Evolutionary conservation across 2,797 vertebrate genomes (phyloP), one percentile per base, ranked within the genome.

Genomic region (Ctenochaetus hawaiiensis): DNA sequence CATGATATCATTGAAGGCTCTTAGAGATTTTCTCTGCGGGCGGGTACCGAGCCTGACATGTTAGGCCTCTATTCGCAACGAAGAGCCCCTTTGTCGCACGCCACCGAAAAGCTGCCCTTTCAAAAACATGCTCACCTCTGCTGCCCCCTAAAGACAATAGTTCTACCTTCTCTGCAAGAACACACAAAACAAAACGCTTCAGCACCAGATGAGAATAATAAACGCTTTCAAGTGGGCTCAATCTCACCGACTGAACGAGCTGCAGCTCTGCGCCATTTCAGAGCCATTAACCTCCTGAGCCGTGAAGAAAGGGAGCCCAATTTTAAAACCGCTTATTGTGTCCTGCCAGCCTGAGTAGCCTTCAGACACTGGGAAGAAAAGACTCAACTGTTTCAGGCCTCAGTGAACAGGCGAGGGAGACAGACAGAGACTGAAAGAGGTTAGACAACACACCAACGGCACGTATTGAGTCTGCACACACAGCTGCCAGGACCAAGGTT

Each of bases 81-180:
- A 57, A 78, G 68, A 74, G 78, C 80, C 53, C 86, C 81, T 92
- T 94, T 94, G 93, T 95, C 82, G 77, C 85, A 71, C 70, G 48
- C 81, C 47, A 65, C 80, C 84, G 64, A 92, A 94, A 90, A 90
- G 77, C 86, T 74, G 80, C 65, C 83, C 89, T 89, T 93, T 93
- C 85, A 85, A 83, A 69, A 74, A 91, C 30, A 86, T 39, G 54
- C 86, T 95, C 94, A 95, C 94, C 95, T 95, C 93, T 92, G 89
- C 93, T 93, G 94, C 93, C 93, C 94, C 91, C 84, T 83, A 85
- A 94, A 94, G 94, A 95, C 94, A 95, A 95, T 94, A 88, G 77
- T 16, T 66, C 84, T 89, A 92, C 93, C 86, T 87, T 90, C 84
- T 79, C 70, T 57, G 72, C 83, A 73, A 80, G 81, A 82, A 91